These are phyloP conservation scores for Platygyra sinensis DNA, from an alignment of 64 coral and sea anemone species.

Conservation along the genomic window DNA sequence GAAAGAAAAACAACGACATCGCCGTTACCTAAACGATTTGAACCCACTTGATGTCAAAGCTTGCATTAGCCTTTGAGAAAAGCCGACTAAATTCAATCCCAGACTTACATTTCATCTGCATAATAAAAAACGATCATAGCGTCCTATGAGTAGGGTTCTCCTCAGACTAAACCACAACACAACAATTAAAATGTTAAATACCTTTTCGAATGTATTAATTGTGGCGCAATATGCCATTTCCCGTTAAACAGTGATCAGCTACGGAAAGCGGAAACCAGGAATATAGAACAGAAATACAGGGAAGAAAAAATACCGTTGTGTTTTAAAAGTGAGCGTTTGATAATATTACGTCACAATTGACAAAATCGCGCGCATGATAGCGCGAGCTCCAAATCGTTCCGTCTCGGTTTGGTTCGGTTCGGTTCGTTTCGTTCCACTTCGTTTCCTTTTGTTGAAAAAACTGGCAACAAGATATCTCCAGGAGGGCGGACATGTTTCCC, in stretches of 20 bases:
- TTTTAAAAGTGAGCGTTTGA: neutral
- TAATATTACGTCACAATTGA: constrained; percentile 27
- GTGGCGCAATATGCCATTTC: constrained; percentile 25
- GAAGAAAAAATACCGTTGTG: neutral
- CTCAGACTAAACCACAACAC: neutral
- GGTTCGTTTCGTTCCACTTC: no score
- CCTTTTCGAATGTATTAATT: neutral
- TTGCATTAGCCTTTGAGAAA: no score
- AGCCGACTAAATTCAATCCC: no score
- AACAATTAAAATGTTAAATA: neutral
- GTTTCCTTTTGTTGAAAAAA: no score
- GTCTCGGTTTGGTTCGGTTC: no score
- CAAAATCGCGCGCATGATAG: neutral
- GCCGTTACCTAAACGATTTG: no score
- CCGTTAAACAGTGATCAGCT: neutral
- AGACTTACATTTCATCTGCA: neutral
- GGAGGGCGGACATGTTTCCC: no score
- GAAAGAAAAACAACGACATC: no score
- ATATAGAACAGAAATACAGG: neutral
- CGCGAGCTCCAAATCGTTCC: neutral
- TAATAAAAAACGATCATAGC: neutral
- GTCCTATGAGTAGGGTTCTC: neutral
- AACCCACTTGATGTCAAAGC: no score
- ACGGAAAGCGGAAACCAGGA: neutral
- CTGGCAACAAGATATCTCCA: no score